Base-by-base conservation (phyloP, 2,888 invertebrate species). In the Scaptomyza polygonia region DNA sequence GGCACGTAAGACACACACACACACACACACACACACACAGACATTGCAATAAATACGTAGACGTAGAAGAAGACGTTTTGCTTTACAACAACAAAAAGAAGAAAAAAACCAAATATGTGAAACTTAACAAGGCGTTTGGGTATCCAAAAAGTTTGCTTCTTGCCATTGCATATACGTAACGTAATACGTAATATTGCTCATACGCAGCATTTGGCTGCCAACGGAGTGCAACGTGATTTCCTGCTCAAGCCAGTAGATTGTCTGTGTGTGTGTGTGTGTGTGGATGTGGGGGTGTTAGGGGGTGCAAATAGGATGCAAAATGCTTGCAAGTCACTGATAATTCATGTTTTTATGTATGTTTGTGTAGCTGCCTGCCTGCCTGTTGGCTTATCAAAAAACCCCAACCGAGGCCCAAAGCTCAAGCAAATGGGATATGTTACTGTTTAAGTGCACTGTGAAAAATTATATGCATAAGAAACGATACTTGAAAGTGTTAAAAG, bases 291-390 rank as follows among this genome's bases (percentile, higher is more conserved):
- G 29, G 54, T 55, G 16, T 2, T 32, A 47, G 40, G 67, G 43
- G 53, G 58, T 56, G 54, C 54, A 74, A 79, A 72, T 77, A 75
- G 80, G 72, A 79, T 89, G 88, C 89, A 89, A 89, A 89, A 77
- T 88, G 81, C 90, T 88, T 89, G 89, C 88, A 88, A 88, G 72
- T 82, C 82, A 84, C 89, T 86, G 89, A 89, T 88, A 89, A 84
- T 89, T 74, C 65, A 16, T 39, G 16, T 9, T 3, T 39, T 8
- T 39, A 9, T 14, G 14, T 30, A 4, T 30, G 1, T 30, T 1
- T 36, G n/a, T 36, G 14, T 36, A 3, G 34, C 34, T 32, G 55
- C 44, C 21, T 8, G 39, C 48, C 32, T 40, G 25, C 32, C 32
- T 40, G 25, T 29, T 21, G 36, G 30, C 72, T 67, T 72, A 72